phyloP scores from a whole-genome alignment of 2,113 vertebrate genomes.

The Saccopteryx bilineata region DNA sequence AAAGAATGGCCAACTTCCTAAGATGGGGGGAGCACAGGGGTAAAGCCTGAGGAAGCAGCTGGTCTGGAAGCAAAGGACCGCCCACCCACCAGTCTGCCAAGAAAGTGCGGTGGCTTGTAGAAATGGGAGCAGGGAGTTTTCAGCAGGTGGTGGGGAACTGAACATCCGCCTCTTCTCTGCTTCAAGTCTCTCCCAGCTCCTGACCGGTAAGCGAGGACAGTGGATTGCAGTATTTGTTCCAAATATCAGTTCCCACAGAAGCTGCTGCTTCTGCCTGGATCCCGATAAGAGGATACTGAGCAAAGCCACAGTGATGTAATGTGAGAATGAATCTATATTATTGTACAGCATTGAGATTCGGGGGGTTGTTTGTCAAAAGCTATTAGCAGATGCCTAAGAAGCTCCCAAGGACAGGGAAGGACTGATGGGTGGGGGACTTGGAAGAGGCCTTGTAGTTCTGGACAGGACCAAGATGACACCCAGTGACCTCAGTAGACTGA shows the following conservation, averaged over 20 bases:
- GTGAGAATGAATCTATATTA: background rate
- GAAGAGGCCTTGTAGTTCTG: background rate
- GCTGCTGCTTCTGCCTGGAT: background rate
- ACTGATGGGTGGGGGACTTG: fast-evolving
- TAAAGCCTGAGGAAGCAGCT: background rate
- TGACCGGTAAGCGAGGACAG: background rate
- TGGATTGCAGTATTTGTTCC: background rate
- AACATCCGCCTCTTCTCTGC: background rate
- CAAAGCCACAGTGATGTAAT: background rate
- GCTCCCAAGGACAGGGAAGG: background rate
- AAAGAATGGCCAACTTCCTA: background rate
- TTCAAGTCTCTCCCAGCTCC: background rate
- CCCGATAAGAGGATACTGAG: background rate
- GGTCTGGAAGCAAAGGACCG: background rate
- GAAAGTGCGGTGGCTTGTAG: background rate
- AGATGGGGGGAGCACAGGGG: background rate
- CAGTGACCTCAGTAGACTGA: background rate
- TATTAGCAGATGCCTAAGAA: background rate
- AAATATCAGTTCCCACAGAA: background rate
- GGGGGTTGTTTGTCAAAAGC: background rate
- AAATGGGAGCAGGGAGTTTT: background rate
- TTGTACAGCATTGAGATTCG: background rate
- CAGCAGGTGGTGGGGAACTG: background rate
- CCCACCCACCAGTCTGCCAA: background rate
- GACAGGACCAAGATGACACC: background rate